Percentiles rank a stretch among this genome's conserved stretches.
Evolutionary conservation across 2,113 vertebrate genomes (phyloP).

Genomic region (Benitochromis conjunctus): DNA sequence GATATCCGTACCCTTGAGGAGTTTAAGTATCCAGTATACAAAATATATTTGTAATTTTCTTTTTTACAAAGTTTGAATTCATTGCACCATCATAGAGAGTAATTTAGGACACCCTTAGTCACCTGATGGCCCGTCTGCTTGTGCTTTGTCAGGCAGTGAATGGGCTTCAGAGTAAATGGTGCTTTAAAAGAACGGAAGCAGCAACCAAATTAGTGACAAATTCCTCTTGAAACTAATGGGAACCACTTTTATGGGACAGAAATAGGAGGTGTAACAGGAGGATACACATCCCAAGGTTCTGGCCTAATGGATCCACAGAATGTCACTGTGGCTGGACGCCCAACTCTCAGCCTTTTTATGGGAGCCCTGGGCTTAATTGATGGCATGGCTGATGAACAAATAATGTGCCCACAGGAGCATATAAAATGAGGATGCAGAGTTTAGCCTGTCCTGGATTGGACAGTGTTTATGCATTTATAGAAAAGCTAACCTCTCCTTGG

Average conservation of each 20-base stretch:
- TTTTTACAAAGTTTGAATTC: neutral
- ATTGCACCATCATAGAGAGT: neutral
- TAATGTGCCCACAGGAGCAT: constrained; percentile 29
- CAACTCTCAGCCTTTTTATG: constrained; percentile 40
- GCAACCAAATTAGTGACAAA: neutral
- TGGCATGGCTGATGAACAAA: constrained; percentile 7
- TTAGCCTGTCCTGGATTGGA: neutral
- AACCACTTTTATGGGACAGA: constrained; percentile 29
- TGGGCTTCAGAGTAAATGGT: neutral
- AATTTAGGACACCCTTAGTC: neutral
- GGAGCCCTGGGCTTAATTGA: constrained; percentile 38
- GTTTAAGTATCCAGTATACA: neutral
- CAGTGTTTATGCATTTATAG: neutral
- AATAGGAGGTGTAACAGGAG: constrained; percentile 55
- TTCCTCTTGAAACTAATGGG: constrained; percentile 16
- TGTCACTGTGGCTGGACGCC: constrained; percentile 33
- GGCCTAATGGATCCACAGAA: constrained; percentile 49
- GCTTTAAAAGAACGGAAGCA: neutral
- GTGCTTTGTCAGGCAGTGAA: neutral
- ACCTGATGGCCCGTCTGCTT: neutral
- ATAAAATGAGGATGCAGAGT: neutral
- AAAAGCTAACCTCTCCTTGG: neutral
- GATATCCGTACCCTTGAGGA: neutral
- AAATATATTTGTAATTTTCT: neutral
- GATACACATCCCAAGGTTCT: constrained; percentile 44